Evolutionary conservation across 2,797 vertebrate genomes (phyloP), one percentile per base, ranked within the genome.

Genomic region (Semaprochilodus insignis): DNA sequence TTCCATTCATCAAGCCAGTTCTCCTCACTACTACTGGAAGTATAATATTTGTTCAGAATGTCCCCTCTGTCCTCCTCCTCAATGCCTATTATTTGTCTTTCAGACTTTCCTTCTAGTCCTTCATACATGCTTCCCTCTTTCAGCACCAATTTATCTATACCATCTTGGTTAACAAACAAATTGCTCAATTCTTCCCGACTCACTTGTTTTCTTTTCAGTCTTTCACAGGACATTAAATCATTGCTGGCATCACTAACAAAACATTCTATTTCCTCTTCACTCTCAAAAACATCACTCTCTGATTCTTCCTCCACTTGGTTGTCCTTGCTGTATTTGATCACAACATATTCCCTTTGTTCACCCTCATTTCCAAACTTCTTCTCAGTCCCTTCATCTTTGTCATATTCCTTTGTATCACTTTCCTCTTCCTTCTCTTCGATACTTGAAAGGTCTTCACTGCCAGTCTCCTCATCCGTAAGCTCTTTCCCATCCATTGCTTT

Each of bases 251-350:
- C 5, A 13, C 40, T 52, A 3, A 6, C 34, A 74, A 73, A 78
- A 83, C 67, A 51, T 59, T 74, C 82, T 0, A 83, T 51, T 69
- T 83, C 81, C 36, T 78, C 60, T 23, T 83, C 81, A 34, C 57
- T 73, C 27, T 76, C 66, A 21, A 65, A 25, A 70, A 16, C 31
- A 4, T 51, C 13, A 7, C 51, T 82, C 59, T 69, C 55, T 23
- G 67, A 25, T 55, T 75, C 52, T 27, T 77, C 23, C 16, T 27
- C 23, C 67, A 19, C 19, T 36, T 34, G 67, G 59, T 23, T 51
- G 14, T 70, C 8, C 13, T 11, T n/a, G 11, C 40, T 40, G 21
- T 25, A 2, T 1, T 80, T 51, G 17, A 4, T 57, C 15, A 51
- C 3, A 52, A 78, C 76, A 63, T 0, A 27, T 10, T 70, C n/a